A percentile compares a stretch with the other conserved stretches of the same genome.
phyloP scores from a whole-genome alignment of 2,797 vertebrate genomes.

The Enteromius paludinosus region DNA sequence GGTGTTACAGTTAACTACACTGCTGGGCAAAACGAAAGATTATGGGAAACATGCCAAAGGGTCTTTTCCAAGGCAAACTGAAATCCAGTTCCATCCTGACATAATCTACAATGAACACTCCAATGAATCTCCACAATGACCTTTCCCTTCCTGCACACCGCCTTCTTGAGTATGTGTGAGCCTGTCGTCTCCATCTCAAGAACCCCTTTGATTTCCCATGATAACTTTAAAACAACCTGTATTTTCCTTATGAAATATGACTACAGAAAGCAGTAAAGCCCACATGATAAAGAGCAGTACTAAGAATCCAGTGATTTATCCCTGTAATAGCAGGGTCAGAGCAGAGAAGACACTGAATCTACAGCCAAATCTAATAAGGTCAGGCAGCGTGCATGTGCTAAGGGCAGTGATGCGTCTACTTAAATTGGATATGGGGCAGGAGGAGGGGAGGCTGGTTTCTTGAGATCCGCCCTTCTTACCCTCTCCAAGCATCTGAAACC shows the following conservation, averaged over 20 bases:
- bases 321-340: constrained; percentile 43
- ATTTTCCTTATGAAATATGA: background rate
- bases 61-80: constrained; percentile 20
- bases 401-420: constrained; percentile 61
- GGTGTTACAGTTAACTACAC: background rate
- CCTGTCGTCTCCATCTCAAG: background rate
- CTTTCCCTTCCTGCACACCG: constrained; percentile 22
- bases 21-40: background rate
- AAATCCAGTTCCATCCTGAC: constrained; percentile 16
- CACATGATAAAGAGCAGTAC: constrained; percentile 25
- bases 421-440: constrained; percentile 67
- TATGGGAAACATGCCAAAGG: constrained; percentile 31
- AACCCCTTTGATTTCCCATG: background rate
- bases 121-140: constrained; percentile 34
- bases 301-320: constrained; percentile 62
- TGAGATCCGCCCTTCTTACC: constrained; percentile 57
- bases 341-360: constrained; percentile 50
- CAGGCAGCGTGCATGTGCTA: constrained; percentile 63
- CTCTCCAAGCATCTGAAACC: constrained; percentile 67
- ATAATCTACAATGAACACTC: constrained; percentile 32
- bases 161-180: background rate
- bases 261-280: constrained; percentile 19
- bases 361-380: constrained; percentile 71
- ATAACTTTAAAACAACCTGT: constrained; percentile 16
- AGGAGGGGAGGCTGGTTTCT: constrained; percentile 47